Evolutionary conservation across 2,113 vertebrate species (phyloP).

Genomic region (Aix galericulata): DNA sequence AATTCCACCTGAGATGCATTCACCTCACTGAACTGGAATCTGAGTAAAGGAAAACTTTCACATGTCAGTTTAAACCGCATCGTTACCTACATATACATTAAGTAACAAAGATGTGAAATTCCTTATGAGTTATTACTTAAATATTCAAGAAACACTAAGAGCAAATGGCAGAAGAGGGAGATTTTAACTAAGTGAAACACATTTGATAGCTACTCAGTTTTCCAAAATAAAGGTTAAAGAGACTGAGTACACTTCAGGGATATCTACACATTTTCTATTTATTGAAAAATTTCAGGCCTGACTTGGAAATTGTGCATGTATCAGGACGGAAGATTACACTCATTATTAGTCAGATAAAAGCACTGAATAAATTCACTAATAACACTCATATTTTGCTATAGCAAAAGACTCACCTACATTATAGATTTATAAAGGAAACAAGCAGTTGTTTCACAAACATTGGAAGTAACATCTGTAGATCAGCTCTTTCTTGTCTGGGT

Average conservation of each 20-base stretch:
- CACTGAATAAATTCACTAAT: neutral
- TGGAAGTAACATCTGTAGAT: neutral
- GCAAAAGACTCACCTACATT: neutral
- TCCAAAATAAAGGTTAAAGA: neutral
- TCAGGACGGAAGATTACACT: neutral
- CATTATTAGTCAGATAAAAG: neutral
- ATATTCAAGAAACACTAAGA: neutral
- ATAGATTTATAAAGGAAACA: neutral
- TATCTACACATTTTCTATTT: neutral
- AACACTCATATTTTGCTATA: neutral
- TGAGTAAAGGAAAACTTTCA: neutral
- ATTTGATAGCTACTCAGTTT: neutral
- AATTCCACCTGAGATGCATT: neutral
- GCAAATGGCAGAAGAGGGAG: neutral
- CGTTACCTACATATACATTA: neutral
- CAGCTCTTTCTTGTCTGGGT: neutral
- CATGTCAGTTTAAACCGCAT: neutral
- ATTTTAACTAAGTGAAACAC: neutral
- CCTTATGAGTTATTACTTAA: neutral
- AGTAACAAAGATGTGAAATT: neutral
- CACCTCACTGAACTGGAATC: conserved; percentile 20
- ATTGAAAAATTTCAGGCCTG: neutral
- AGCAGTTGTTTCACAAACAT: neutral
- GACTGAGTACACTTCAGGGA: neutral
- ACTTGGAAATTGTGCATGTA: neutral